Conservation (phyloP, 2,113 vertebrate genomes). For the Bufo bufo region DNA sequence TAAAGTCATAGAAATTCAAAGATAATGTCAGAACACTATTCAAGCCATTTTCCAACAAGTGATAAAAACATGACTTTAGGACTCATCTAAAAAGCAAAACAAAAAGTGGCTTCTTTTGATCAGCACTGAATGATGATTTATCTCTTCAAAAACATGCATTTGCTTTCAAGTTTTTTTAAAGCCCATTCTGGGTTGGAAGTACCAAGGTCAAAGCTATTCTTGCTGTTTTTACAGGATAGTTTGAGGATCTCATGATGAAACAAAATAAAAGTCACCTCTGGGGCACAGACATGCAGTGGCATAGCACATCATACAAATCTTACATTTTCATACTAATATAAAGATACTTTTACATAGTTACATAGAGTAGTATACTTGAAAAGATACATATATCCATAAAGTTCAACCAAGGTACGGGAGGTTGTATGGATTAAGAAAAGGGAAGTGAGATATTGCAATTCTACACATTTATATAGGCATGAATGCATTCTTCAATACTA, state of each 20-base stretch:
- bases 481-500: background rate
- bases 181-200: background rate
- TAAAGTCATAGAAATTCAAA: background rate
- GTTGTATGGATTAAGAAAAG: too few relatives aligned
- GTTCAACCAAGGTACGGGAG: too few relatives aligned
- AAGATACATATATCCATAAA: too few relatives aligned
- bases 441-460: too few relatives aligned
- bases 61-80: background rate
- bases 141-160: background rate
- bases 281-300: background rate
- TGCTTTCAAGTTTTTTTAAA: background rate
- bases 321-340: too few relatives aligned
- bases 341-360: too few relatives aligned
- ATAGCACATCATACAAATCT: background rate
- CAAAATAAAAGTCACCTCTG: conserved; percentile 23
- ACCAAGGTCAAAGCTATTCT: conserved; percentile 3
- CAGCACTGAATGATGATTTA: background rate
- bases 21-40: background rate
- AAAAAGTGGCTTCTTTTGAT: background rate
- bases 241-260: conserved; percentile 17
- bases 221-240: conserved; percentile 27
- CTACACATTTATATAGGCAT: too few relatives aligned
- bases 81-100: background rate
- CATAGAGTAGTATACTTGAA: background rate
- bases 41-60: background rate